phyloP scores from a whole-genome alignment of 2,888 invertebrate genomes.

The Psylliodes chrysocephalus region DNA sequence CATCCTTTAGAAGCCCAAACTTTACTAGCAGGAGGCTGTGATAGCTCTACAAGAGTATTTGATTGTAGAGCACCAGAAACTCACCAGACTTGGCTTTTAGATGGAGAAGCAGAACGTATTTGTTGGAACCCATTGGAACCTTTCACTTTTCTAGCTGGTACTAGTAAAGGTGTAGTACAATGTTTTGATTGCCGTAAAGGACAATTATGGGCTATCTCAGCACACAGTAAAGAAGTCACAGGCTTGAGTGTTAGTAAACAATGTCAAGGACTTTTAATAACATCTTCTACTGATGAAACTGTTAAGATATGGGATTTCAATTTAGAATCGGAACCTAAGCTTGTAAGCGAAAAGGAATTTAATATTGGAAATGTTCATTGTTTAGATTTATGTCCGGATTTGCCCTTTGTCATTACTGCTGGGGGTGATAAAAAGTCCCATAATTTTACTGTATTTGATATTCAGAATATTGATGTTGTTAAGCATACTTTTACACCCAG shows the following conservation, averaged over 20 bases:
- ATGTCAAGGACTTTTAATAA: constrained; percentile 80
- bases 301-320: constrained; percentile 65
- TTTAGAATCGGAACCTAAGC: constrained; percentile 54
- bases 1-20: constrained; percentile 86
- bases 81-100: constrained; percentile 77
- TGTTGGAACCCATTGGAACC: constrained; percentile 85
- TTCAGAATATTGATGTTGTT: constrained; percentile 68
- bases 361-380: constrained; percentile 80
- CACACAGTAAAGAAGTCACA: constrained; percentile 87
- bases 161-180: constrained; percentile 74
- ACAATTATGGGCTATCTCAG: constrained; percentile 62
- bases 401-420: constrained; percentile 76
- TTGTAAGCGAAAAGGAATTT: constrained; percentile 65
- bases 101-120: constrained; percentile 87
- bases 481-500: constrained; percentile 66
- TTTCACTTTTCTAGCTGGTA: constrained; percentile 78
- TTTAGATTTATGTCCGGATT: constrained; percentile 59
- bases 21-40: constrained; percentile 77
- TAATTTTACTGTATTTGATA: constrained; percentile 76
- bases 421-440: constrained; percentile 87
- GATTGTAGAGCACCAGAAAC: constrained; percentile 78
- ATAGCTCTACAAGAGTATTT: constrained; percentile 80
- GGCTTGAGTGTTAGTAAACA: constrained; percentile 79
- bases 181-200: constrained; percentile 79
- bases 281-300: constrained; percentile 82